These are phyloP conservation scores for Reticulitermes speratus DNA, from an alignment of 1,140 invertebrate species.

Conservation along the genomic window DNA sequence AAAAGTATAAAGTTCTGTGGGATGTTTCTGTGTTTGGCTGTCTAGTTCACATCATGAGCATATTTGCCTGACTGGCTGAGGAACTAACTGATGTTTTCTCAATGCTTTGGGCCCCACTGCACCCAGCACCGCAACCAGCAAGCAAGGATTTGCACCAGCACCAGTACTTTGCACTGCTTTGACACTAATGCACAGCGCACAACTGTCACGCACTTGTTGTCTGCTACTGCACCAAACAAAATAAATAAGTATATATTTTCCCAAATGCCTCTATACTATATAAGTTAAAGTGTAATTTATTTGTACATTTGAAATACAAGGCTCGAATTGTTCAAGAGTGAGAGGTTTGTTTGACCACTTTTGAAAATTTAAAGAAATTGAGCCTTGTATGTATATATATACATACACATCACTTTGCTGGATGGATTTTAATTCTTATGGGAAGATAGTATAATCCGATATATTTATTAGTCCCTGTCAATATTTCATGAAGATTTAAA, in stretches of 20 bases:
- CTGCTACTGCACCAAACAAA: background rate
- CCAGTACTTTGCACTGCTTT: conserved; percentile 8
- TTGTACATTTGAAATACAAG: background rate
- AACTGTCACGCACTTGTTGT: background rate
- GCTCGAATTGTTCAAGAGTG: background rate
- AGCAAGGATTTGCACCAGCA: conserved; percentile 6
- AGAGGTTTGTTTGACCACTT: background rate
- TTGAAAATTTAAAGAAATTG: background rate
- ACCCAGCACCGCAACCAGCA: background rate
- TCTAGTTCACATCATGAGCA: background rate
- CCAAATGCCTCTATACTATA: background rate
- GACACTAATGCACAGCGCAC: background rate
- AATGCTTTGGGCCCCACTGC: background rate
- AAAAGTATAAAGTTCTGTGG: background rate
- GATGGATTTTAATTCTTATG: too few species aligned
- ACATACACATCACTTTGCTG: too few species aligned
- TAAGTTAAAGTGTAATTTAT: background rate
- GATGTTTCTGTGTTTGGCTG: background rate
- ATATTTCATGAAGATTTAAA: too few species aligned
- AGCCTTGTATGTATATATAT: too few species aligned
- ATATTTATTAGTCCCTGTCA: background rate
- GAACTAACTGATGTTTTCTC: background rate
- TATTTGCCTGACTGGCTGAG: conserved; percentile 14
- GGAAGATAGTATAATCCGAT: background rate
- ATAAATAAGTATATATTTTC: background rate